phyloP scores from a whole-genome alignment of 2,113 vertebrate genomes.

The Vanacampus margaritifer region DNA sequence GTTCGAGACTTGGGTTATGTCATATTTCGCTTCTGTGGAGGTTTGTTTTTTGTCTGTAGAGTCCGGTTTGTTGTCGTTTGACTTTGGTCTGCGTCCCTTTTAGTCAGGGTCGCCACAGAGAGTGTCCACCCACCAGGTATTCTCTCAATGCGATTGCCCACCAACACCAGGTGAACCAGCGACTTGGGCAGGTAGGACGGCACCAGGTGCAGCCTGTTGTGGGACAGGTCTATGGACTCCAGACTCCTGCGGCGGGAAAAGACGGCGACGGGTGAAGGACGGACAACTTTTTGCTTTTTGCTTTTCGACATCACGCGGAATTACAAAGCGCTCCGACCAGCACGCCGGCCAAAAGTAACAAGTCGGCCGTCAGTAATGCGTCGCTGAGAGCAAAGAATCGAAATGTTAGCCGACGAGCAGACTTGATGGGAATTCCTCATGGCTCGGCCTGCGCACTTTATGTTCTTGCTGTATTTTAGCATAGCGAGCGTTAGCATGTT shows the following conservation, averaged over 20 bases:
- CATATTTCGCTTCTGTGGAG: no score
- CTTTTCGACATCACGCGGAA: neutral
- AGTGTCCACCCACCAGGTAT: conserved; percentile 80
- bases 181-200: conserved; percentile 92
- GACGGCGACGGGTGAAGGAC: neutral
- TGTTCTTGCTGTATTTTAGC: neutral
- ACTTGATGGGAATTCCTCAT: neutral
- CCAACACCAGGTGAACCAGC: conserved; percentile 86
- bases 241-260: conserved; percentile 76
- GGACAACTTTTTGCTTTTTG: neutral
- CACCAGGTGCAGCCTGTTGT: conserved; percentile 90
- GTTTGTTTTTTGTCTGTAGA: no score
- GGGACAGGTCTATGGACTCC: conserved; percentile 92
- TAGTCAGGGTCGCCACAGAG: no score
- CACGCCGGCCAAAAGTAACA: neutral
- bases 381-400: neutral
- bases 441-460: neutral
- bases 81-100: no score
- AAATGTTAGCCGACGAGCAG: neutral
- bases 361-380: neutral
- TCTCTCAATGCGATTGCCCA: conserved; percentile 91
- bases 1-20: no score
- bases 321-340: neutral
- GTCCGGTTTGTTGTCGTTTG: no score
- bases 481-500: neutral